A percentile compares a stretch with the other conserved stretches of the same genome.
phyloP scores from a whole-genome alignment of 2,113 vertebrate species.

The Elephantulus edwardii region DNA sequence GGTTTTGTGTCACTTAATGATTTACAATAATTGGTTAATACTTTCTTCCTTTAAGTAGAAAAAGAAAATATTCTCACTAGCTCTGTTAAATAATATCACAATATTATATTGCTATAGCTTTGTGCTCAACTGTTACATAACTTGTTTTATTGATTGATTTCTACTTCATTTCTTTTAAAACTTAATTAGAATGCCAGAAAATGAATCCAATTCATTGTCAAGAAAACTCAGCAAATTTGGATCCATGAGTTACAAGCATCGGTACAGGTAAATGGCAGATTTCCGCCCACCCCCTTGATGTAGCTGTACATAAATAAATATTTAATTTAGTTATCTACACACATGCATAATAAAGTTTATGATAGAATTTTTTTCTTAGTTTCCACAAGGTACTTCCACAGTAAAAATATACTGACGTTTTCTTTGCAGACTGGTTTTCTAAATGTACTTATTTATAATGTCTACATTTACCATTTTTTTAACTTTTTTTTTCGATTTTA shows the following conservation, averaged over 20 bases:
- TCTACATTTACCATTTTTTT: background rate
- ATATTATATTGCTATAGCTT: background rate
- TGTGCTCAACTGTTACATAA: background rate
- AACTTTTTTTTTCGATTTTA: no score
- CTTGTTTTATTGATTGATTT: slow-evolving; percentile 9
- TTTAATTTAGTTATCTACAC: background rate
- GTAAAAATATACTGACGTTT: background rate
- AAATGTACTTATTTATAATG: slow-evolving; percentile 1
- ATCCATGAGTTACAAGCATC: slow-evolving; percentile 89
- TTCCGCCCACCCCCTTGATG: background rate
- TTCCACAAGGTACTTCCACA: background rate
- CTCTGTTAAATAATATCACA: background rate
- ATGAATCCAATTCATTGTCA: slow-evolving; percentile 87
- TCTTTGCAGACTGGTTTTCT: slow-evolving; percentile 5
- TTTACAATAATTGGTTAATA: background rate
- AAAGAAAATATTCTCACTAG: background rate
- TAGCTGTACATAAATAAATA: background rate
- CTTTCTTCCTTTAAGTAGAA: background rate
- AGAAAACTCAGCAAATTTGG: slow-evolving; percentile 91
- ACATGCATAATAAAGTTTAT: background rate
- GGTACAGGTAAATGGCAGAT: slow-evolving; percentile 86
- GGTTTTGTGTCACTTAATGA: background rate
- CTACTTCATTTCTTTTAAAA: slow-evolving; percentile 75
- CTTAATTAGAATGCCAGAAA: slow-evolving; percentile 88
- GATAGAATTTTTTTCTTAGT: background rate